Evolutionary conservation across 2,113 vertebrate genomes (phyloP), one percentile per base, ranked within the genome.

Genomic region (Ceratotherium simum): DNA sequence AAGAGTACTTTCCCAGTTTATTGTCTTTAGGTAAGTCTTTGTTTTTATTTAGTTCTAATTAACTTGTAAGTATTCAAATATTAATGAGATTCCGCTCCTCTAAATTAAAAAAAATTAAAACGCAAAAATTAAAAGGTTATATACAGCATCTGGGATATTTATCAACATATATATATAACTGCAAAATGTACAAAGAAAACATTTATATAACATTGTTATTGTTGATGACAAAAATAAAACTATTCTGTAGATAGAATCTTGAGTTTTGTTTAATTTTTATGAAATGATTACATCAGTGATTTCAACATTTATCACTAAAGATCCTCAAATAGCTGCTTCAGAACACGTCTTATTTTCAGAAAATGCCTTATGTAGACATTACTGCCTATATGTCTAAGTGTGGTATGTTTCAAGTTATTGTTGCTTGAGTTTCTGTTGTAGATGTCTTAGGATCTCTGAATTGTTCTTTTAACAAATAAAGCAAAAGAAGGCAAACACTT

Each of bases 381-480:
- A 64, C 88, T 60, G 48, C 29, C 14, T 4, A 8, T 48, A 69
- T 51, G 20, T 69, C 27, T 81, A 42, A 79, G 8, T 56, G 17
- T 62, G 36, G 69, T 51, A 51, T 62, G 18, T 84, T 93, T 94
- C 25, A 96, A 95, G 73, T 92, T 29, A 96, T 78, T 67, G 9
- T 81, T 56, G 48, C 33, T 72, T 89, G 67, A 94, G 33, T 60
- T 93, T 64, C 54, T 67, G 8, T 81, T 88, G 33, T 72, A 73
- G 39, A 33, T 36, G 5, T 62, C 27, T 91, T 95, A 85, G 60
- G 12, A 72, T 89, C n/a, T 91, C 33, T 81, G 48, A 90, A 95
- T 75, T 94, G 58, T 91, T 93, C 25, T 88, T 85, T 90, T 42
- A 95, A 78, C 27, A 97, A 96, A 60, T 80, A 92, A 87, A 90